These are phyloP conservation scores for Platycheirus albimanus DNA, from an alignment of 2,888 invertebrate species.

Conservation along the genomic window DNA sequence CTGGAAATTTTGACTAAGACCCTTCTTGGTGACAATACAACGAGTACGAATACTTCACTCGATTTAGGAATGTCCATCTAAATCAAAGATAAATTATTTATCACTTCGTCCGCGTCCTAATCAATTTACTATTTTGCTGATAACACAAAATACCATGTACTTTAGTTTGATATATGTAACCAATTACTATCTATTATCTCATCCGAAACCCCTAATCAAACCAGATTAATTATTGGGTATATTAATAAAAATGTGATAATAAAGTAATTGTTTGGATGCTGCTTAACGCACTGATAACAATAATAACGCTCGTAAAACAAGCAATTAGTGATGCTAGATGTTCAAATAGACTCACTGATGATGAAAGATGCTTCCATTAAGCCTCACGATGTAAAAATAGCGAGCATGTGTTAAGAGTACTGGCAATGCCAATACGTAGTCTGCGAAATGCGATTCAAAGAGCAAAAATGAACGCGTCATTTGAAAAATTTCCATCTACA, in stretches of 20 bases:
- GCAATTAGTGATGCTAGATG: slow-evolving; percentile 34
- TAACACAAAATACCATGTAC: background rate
- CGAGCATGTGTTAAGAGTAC: background rate
- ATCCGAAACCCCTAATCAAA: background rate
- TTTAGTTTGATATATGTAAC: too few species aligned
- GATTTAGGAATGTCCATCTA: too few species aligned
- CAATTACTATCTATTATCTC: background rate
- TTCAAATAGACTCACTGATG: background rate
- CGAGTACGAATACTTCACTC: too few species aligned
- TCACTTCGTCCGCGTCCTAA: background rate
- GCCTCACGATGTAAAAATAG: background rate
- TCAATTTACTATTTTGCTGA: background rate
- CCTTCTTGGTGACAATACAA: too few species aligned
- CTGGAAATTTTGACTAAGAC: too few species aligned
- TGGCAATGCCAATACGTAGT: background rate
- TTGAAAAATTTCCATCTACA: slow-evolving; percentile 2
- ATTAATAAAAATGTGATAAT: slow-evolving; percentile 1
- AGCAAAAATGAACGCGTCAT: background rate
- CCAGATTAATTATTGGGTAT: background rate
- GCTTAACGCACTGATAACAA: slow-evolving; percentile 23
- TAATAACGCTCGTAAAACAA: slow-evolving; percentile 9
- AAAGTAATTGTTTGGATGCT: slow-evolving; percentile 16
- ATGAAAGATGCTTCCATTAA: slow-evolving; percentile 17
- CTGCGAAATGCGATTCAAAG: too few species aligned
- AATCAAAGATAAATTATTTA: too few species aligned